Evolutionary conservation across 2,797 vertebrate genomes (phyloP).

Genomic region (Trachurus trachurus): DNA sequence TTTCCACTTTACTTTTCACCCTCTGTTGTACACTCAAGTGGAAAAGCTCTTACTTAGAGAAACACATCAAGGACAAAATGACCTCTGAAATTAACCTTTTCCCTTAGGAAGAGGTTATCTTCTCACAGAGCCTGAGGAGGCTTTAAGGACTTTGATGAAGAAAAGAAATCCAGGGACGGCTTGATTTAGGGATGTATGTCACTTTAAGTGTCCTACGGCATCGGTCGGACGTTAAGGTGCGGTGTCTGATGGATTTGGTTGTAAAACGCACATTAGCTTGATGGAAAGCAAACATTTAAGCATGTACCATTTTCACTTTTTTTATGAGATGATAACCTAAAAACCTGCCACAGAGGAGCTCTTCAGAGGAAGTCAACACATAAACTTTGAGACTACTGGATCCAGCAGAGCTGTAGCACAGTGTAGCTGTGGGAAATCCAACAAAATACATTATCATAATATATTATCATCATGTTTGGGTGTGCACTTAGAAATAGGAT

Average conservation of each 20-base stretch:
- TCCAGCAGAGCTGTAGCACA: neutral
- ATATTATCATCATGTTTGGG: neutral
- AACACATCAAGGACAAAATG: conserved; percentile 47
- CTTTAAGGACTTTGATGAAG: conserved; percentile 45
- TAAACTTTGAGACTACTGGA: neutral
- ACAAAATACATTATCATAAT: conserved; percentile 8
- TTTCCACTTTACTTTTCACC: conserved; percentile 64
- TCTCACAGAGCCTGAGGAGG: conserved; percentile 19
- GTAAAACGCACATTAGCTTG: conserved; percentile 36
- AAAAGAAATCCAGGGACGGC: conserved; percentile 3
- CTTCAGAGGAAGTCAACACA: conserved; percentile 11
- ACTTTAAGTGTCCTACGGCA: conserved; percentile 20
- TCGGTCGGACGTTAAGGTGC: neutral
- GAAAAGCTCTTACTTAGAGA: conserved; percentile 60
- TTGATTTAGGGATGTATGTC: conserved; percentile 31
- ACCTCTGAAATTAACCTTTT: conserved; percentile 59
- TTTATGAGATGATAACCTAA: conserved; percentile 31
- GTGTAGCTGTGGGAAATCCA: conserved; percentile 4
- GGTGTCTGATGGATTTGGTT: conserved; percentile 43
- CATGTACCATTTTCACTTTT: conserved; percentile 23
- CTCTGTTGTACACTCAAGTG: conserved; percentile 64
- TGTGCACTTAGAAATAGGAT: neutral
- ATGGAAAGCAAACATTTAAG: conserved; percentile 30
- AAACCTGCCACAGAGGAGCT: conserved; percentile 22
- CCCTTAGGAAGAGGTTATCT: conserved; percentile 18